Base-by-base conservation (phyloP, 2,888 invertebrate genomes). In the Rhagophthalmus giganteus region DNA sequence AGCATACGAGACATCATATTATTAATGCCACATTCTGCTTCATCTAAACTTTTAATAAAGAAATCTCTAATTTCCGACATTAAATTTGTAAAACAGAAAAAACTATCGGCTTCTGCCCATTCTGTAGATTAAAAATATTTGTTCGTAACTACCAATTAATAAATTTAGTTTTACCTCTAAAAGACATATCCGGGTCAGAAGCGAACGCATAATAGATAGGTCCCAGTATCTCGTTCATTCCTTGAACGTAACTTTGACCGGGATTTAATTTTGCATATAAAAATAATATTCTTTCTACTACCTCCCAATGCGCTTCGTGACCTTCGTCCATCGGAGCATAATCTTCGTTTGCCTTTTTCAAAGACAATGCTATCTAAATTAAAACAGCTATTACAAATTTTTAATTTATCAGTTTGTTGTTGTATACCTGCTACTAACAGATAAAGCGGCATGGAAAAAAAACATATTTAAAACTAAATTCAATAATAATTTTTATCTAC, bases 151-250 rank as follows among this genome's bases (percentile, higher is more conserved):
- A 28, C 32, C 25, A 13, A 42, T 10, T 25, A 14, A 4, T 24
- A 12, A 32, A 24, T 12, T 40, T 2, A 1, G 8, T 26, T 25
- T 70, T 71, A 93, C 94, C 84, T 79, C 90, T 81, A 79, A 85
- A 91, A 38, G 85, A 81, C 15, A 79, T 72, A 72, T 93, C 84
- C 0, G 90, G 83, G 77, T 98, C 94, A 12, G 87, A 89, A 4
- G 98, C 97, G 75, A 99, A 94, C 0, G 94, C 89, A 75, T 96
- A 95, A 77, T 99, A 99, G 66, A 99, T 94, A 4, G 98, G 98
- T 0, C 97, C 99, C 31, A 99, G 87, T 64, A 99, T 95, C 77
- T 99, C 99, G 77, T 99, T 99, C 98, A 99, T 99, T 41, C 99
- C 99, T 78, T 98, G 92, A 1, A 94, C 93, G 70, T 93, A 92